A percentile compares a stretch with the other conserved stretches of the same genome.
phyloP scores from a whole-genome alignment of 1,140 invertebrate genomes.

The Nylanderia fulva region DNA sequence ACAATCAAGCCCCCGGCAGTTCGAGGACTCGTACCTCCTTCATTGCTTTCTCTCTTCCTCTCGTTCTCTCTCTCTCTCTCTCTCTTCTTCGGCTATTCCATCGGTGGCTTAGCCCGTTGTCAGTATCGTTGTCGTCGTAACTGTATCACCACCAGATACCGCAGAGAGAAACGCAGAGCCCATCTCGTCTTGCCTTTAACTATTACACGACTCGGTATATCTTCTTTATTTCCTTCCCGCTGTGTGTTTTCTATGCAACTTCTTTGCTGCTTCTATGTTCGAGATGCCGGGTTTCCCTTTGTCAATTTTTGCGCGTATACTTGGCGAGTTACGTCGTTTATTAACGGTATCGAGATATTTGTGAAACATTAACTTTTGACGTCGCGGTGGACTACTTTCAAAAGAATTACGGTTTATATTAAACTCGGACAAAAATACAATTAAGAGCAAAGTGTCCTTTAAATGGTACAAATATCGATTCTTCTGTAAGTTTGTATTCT shows the following conservation, averaged over 20 bases:
- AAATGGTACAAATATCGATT: not conserved
- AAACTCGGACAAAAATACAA: conserved; percentile 6
- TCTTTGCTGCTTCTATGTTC: conserved; percentile 19
- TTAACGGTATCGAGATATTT: conserved; percentile 14
- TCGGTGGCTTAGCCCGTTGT: conserved; percentile 34
- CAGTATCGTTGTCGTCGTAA: conserved; percentile 11
- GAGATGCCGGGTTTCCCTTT: not conserved
- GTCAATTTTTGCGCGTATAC: conserved; percentile 19
- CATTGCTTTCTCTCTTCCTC: conserved; percentile 3
- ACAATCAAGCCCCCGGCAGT: conserved; percentile 65
- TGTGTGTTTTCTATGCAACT: not conserved
- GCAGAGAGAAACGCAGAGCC: conserved; percentile 19
- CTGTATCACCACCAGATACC: not conserved
- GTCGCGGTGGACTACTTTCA: conserved; percentile 13
- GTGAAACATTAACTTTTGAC: conserved; percentile 2
- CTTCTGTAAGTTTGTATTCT: not conserved
- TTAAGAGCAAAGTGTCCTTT: conserved; percentile 11
- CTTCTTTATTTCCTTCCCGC: not conserved
- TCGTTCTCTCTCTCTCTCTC: conserved; percentile 7
- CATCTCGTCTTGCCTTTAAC: conserved; percentile 61
- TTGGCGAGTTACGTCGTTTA: conserved; percentile 22
- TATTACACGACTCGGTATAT: conserved; percentile 4
- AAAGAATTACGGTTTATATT: conserved; percentile 20
- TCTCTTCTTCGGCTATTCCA: not conserved
- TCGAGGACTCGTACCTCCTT: conserved; percentile 48